Base-by-base conservation (phyloP, 2,888 invertebrate genomes). In the Drosophila macrospina region DNA sequence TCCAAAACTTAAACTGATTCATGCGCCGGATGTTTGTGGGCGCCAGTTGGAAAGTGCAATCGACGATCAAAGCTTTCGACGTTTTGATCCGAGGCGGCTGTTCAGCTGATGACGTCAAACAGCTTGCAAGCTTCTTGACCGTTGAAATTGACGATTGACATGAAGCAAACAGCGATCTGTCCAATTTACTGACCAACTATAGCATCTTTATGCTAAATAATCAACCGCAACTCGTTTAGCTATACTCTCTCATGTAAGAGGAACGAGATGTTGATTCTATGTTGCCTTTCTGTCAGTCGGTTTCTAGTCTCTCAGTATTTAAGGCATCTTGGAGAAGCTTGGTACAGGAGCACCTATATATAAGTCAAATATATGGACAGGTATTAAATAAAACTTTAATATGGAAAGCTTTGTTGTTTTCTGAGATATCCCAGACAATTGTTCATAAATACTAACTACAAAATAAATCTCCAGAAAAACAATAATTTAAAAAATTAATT, bases 21-120 rank as follows among this genome's bases (percentile, higher is more conserved):
- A 85, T 66, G 45, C 66, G 61, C 51, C 88, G 81, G 81, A 81
- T 71, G 81, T 81, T 73, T 69, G 87, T 81, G 88, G 88, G 81
- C 87, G 81, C 84, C 83, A 65, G 44, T 50, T 32, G 57, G 44
- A 72, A 44, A 68, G 54, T 52, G 59, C 62, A 61, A 63, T 48
- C 74, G 66, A 32, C 67, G 71, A 85, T 80, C 82, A 68, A 62
- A 65, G 69, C 72, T 56, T 71, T 81, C 67, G 78, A 74, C 66
- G 65, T 47, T 67, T 83, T 75, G 86, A 75, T 76, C 76, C 69
- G 57, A 61, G 72, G 59, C 65, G 54, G 56, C 62, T 75, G 77
- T 56, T 57, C 37, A 30, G 39, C 37, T 24, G 68, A 56, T 70
- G 72, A 74, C 77, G 77, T 57, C 74, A 84, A 59, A 72, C 54